Evolutionary conservation across 2,888 invertebrate genomes (phyloP).

Genomic region (Tortricodes alternella): DNA sequence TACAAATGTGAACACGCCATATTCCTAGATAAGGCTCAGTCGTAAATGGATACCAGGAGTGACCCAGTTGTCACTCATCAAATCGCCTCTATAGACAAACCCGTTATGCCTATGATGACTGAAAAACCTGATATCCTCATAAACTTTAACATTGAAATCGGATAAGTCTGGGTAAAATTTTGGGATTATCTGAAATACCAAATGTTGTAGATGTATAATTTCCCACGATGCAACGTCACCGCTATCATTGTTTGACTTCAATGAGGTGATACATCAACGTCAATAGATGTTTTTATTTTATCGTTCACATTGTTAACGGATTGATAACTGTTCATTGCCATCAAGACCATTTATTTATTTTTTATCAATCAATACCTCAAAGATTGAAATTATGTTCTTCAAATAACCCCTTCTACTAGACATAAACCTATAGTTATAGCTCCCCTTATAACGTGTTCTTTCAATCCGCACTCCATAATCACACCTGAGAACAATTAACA

Average conservation of each 20-base stretch:
- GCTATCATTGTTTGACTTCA: slow-evolving; percentile 20
- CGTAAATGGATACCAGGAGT: slow-evolving; percentile 10
- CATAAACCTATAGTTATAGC: slow-evolving; percentile 15
- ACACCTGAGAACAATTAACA: slow-evolving; percentile 25
- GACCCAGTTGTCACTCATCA: not conserved
- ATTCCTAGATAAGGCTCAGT: not conserved
- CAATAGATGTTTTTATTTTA: slow-evolving; percentile 17
- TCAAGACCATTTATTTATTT: not conserved
- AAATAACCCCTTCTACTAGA: not conserved
- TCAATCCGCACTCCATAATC: slow-evolving; percentile 24
- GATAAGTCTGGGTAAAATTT: no score
- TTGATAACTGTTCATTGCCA: not conserved
- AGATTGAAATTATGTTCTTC: not conserved
- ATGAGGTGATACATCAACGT: slow-evolving; percentile 21
- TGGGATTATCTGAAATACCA: no score
- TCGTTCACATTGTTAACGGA: slow-evolving; percentile 16
- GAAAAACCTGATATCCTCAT: no score
- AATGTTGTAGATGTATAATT: no score
- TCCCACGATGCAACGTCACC: slow-evolving; percentile 12
- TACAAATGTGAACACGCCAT: slow-evolving; percentile 9
- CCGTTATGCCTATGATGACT: not conserved
- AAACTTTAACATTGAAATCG: no score
- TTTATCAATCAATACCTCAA: not conserved
- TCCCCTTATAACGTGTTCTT: slow-evolving; percentile 18
- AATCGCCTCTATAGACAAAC: not conserved